These are phyloP conservation scores for Prosopocoilus inquinatus DNA, from an alignment of 2,888 invertebrate species.

Conservation along the genomic window DNA sequence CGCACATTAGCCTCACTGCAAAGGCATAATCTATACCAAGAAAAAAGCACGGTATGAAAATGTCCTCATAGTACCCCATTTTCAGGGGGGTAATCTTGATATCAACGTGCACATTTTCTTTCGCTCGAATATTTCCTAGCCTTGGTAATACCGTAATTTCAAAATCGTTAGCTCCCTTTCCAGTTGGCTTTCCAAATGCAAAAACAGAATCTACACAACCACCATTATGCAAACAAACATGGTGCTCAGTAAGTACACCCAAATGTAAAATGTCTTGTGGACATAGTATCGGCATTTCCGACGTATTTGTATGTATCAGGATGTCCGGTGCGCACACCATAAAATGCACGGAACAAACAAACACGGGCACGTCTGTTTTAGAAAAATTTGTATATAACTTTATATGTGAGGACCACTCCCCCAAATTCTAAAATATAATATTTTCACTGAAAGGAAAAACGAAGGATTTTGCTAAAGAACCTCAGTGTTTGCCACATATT, in stretches of 20 bases:
- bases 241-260: slow-evolving; percentile 33
- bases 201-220: slow-evolving; percentile 22
- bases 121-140: slow-evolving; percentile 33
- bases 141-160: slow-evolving; percentile 38
- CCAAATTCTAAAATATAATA: background rate
- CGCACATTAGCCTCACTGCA: slow-evolving; percentile 43
- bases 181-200: slow-evolving; percentile 32
- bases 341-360: slow-evolving; percentile 37
- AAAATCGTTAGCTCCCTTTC: slow-evolving; percentile 38
- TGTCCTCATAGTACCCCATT: slow-evolving; percentile 43
- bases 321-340: slow-evolving; percentile 36
- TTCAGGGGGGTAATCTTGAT: slow-evolving; percentile 39
- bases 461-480: background rate
- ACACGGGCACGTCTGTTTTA: slow-evolving; percentile 13
- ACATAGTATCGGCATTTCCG: slow-evolving; percentile 37
- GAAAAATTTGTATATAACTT: slow-evolving; percentile 20
- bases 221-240: slow-evolving; percentile 41
- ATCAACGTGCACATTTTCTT: slow-evolving; percentile 28
- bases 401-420: slow-evolving; percentile 26
- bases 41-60: slow-evolving; percentile 47
- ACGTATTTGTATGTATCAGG: slow-evolving; percentile 33
- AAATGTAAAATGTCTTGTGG: slow-evolving; percentile 40
- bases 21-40: slow-evolving; percentile 33
- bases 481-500: slow-evolving; percentile 13
- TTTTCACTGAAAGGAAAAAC: background rate